Conservation (phyloP, 2,113 vertebrate species). For the Cricetomys ansorgei region DNA sequence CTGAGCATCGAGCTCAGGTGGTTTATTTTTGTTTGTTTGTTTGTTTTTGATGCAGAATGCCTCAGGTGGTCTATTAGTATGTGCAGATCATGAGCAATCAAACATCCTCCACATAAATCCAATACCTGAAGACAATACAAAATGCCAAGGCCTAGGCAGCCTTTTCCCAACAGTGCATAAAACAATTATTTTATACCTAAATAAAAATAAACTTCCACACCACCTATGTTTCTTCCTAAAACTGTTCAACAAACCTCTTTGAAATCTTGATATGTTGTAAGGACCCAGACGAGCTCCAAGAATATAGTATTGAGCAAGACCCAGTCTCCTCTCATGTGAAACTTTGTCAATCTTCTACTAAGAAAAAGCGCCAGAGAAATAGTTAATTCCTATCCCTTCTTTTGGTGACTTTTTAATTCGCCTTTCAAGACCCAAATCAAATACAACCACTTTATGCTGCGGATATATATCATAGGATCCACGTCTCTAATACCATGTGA, state of each 20-base stretch:
- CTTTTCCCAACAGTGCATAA: no score
- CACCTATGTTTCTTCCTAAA: neutral
- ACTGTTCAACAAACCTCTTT: slow-evolving; percentile 26
- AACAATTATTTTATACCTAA: no score
- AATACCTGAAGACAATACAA: no score
- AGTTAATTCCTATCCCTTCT: neutral
- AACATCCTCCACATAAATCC: no score
- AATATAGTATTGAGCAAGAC: neutral
- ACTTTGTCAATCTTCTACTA: neutral
- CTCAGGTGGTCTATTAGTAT: no score
- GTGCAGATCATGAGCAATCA: no score
- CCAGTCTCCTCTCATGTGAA: neutral
- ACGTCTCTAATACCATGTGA: neutral
- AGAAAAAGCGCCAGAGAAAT: neutral
- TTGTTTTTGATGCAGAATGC: no score
- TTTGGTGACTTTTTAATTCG: neutral
- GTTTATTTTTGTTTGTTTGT: no score
- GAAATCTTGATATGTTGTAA: neutral
- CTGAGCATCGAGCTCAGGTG: no score
- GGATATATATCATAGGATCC: neutral
- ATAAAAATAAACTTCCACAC: no score
- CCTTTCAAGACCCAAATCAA: neutral
- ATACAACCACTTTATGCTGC: neutral
- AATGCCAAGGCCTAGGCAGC: no score
- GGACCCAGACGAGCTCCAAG: neutral